Conservation (phyloP, 1,140 invertebrate genomes). For the Drosophila lacteicornis region DNA sequence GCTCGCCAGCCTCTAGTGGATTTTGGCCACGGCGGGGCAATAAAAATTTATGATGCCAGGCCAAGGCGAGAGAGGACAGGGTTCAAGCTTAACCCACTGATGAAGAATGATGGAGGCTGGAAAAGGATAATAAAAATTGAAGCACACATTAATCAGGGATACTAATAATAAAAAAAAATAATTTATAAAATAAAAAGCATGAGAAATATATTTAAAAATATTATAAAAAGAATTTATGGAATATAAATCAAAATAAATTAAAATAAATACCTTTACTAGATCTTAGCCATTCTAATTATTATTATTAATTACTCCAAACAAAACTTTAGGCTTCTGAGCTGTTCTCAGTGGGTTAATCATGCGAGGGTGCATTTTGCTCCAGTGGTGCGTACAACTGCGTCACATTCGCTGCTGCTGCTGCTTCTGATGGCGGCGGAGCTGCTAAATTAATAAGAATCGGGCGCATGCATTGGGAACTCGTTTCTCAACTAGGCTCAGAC, state of each 20-base stretch:
- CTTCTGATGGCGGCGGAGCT: constrained; percentile 9
- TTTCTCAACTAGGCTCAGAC: constrained; percentile 40
- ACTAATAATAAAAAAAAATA: not conserved
- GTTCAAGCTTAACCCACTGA: constrained; percentile 28
- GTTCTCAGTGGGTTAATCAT: constrained; percentile 5
- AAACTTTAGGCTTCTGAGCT: too few relatives aligned
- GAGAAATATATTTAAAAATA: not conserved
- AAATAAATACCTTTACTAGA: too few relatives aligned
- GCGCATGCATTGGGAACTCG: constrained; percentile 45
- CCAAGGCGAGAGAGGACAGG: not conserved
- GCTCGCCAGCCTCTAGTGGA: not conserved
- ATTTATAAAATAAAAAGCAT: too few relatives aligned
- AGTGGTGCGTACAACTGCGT: constrained; percentile 46
- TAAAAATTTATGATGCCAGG: constrained; percentile 64
- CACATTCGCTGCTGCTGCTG: constrained; percentile 7
- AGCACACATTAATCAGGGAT: too few relatives aligned
- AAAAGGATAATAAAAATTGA: not conserved
- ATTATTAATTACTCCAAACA: too few relatives aligned
- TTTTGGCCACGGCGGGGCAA: constrained; percentile 42
- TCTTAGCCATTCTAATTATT: too few relatives aligned
- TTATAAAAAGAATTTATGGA: not conserved
- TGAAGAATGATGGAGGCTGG: not conserved
- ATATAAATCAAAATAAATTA: too few relatives aligned
- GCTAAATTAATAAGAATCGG: constrained; percentile 57
- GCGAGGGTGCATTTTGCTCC: constrained; percentile 4